Evolutionary conservation across 2,797 vertebrate species (phyloP).

Genomic region (Pipistrellus kuhlii): DNA sequence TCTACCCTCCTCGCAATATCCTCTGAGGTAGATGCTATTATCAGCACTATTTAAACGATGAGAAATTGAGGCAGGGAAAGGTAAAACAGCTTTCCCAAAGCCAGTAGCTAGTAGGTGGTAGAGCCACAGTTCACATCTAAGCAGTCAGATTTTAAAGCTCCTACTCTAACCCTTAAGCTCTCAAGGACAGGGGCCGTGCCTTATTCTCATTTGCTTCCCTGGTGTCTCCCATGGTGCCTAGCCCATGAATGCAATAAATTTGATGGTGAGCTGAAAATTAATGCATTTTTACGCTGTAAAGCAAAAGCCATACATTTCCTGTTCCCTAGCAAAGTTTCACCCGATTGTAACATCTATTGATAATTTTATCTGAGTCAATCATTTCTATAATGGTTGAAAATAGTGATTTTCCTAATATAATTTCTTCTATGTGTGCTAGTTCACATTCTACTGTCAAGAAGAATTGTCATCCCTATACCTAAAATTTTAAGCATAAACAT

Average conservation of each 20-base stretch:
- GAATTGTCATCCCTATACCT: neutral
- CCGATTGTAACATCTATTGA: constrained; percentile 49
- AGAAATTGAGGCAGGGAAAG: neutral
- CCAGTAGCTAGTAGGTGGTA: neutral
- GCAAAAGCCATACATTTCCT: neutral
- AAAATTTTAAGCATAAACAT: neutral
- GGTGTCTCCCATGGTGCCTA: neutral
- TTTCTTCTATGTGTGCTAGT: neutral
- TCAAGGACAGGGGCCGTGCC: neutral
- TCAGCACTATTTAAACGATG: neutral
- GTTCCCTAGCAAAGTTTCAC: neutral
- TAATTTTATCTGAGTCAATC: constrained; percentile 19
- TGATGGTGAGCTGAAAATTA: too few species aligned
- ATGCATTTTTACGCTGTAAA: too few species aligned
- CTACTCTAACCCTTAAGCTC: neutral
- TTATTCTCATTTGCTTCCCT: neutral
- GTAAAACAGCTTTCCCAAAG: neutral
- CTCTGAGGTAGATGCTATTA: neutral
- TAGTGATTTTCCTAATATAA: constrained; percentile 41
- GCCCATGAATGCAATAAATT: neutral
- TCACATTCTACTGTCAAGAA: neutral
- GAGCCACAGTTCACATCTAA: neutral
- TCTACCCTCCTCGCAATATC: neutral
- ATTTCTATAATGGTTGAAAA: neutral
- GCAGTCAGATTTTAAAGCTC: neutral